Evolutionary conservation across 53 echinoderm and acorn worm genomes (phyloP).

Genomic region (Mesocentrotus franciscanus): DNA sequence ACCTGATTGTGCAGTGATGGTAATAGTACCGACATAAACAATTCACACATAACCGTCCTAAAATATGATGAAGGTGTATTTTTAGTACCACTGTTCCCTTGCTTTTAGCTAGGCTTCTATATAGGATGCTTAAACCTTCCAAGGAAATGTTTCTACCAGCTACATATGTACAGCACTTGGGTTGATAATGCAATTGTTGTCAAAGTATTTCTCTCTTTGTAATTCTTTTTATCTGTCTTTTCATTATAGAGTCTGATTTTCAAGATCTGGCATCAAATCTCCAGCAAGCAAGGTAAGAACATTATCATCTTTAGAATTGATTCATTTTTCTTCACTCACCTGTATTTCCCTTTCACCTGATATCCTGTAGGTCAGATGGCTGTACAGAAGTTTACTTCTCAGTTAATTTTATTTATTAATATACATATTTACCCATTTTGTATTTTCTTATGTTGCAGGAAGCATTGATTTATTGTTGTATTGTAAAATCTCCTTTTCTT

Average conservation of each 20-base stretch:
- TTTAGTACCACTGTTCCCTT: background rate
- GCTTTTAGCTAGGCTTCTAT: background rate
- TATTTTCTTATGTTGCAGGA: background rate
- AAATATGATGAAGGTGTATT: no score
- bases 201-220: background rate
- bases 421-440: background rate
- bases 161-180: no score
- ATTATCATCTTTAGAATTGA: background rate
- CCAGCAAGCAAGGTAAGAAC: constrained; percentile 65
- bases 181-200: no score
- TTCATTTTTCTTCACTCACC: background rate
- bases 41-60: no score
- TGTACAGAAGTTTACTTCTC: no score
- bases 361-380: background rate
- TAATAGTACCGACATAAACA: no score
- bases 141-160: no score
- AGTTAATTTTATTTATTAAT: background rate
- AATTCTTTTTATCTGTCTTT: background rate
- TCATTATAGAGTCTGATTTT: constrained; percentile 83
- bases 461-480: background rate
- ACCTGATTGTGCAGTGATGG: no score
- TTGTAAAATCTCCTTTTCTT: background rate
- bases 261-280: constrained; percentile 91
- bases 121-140: no score
- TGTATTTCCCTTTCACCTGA: background rate